Conservation (phyloP, 1,140 invertebrate genomes). For the Vollenhovia emeryi region DNA sequence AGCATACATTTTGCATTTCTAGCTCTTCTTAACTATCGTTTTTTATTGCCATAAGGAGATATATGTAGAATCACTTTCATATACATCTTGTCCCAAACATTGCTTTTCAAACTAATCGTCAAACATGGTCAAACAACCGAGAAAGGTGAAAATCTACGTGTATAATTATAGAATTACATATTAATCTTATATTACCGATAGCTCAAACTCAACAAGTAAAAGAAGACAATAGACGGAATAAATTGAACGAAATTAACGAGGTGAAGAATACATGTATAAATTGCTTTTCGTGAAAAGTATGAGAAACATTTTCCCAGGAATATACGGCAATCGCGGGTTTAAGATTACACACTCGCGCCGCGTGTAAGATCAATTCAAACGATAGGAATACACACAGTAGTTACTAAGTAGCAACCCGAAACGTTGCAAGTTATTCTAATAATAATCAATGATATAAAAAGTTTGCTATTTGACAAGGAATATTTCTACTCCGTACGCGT, state of each 20-base stretch:
- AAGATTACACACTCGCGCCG: not conserved
- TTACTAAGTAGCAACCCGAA: not conserved
- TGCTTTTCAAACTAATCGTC: slow-evolving; percentile 17
- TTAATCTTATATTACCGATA: not conserved
- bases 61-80: slow-evolving; percentile 38
- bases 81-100: slow-evolving; percentile 16
- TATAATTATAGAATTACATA: not conserved
- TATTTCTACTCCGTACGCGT: slow-evolving; percentile 16
- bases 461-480: slow-evolving; percentile 6
- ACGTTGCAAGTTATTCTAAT: slow-evolving; percentile 4
- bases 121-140: not conserved
- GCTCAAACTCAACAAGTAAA: not conserved
- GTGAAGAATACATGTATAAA: not conserved
- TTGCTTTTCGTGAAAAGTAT: not conserved
- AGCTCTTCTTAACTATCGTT: slow-evolving; percentile 31
- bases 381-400: not conserved
- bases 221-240: not conserved
- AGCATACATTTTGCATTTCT: slow-evolving; percentile 24
- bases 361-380: slow-evolving; percentile 9
- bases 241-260: not conserved
- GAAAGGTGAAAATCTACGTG: not conserved
- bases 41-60: slow-evolving; percentile 48
- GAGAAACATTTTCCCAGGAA: not conserved
- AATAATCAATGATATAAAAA: slow-evolving; percentile 30
- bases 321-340: not conserved